These are phyloP conservation scores for Saturnia pavonia DNA, from an alignment of 2,888 invertebrate species.

Conservation along the genomic window DNA sequence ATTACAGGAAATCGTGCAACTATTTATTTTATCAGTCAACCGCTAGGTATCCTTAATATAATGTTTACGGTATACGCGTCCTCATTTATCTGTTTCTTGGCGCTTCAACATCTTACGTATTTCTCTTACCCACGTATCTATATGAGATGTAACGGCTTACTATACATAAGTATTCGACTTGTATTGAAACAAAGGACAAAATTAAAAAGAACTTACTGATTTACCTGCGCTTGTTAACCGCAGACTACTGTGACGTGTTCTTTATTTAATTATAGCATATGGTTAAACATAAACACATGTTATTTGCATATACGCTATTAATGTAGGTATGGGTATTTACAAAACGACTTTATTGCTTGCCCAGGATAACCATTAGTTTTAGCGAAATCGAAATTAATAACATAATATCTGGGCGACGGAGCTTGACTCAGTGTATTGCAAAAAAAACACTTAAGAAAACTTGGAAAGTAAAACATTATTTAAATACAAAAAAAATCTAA, in stretches of 20 bases:
- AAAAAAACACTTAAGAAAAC: too few species aligned
- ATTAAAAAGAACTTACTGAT: not conserved
- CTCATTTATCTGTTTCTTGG: constrained; percentile 1
- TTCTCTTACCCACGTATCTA: not conserved
- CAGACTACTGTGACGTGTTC: not conserved
- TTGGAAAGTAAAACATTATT: too few species aligned
- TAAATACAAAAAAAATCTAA: too few species aligned
- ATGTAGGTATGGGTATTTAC: not conserved
- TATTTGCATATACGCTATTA: not conserved
- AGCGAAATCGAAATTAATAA: too few species aligned
- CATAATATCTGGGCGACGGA: too few species aligned
- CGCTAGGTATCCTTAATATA: not conserved
- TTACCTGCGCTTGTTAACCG: not conserved
- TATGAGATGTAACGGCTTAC: not conserved
- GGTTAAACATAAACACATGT: not conserved
- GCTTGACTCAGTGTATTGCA: too few species aligned
- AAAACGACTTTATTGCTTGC: not conserved
- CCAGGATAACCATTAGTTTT: too few species aligned
- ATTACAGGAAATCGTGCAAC: not conserved
- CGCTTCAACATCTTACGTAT: not conserved
- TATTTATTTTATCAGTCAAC: constrained; percentile 5
- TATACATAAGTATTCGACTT: not conserved
- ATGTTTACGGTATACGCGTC: constrained; percentile 1
- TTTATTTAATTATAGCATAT: not conserved
- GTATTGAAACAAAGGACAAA: not conserved